A percentile compares a stretch with the other conserved stretches of the same genome.
These are phyloP conservation scores for Bimastos eiseni DNA, from an alignment of 2,888 invertebrate genomes.

Conservation along the genomic window DNA sequence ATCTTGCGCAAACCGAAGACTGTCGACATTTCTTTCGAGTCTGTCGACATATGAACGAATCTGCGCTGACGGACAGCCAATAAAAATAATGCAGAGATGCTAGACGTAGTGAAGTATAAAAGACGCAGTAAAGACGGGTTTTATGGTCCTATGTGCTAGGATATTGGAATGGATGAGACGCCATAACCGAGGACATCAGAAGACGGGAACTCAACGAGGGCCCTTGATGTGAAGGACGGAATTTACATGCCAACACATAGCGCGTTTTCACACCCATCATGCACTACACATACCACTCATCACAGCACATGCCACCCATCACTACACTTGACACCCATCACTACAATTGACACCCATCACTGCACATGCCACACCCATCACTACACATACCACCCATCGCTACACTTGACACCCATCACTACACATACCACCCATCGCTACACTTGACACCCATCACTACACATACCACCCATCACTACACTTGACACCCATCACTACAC, in stretches of 20 bases:
- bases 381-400: too few species aligned
- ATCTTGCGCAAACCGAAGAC: neutral
- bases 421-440: too few species aligned
- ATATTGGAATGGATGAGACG: neutral
- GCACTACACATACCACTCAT: too few species aligned
- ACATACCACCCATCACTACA: too few species aligned
- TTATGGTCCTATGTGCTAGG: neutral
- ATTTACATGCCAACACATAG: neutral
- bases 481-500: too few species aligned
- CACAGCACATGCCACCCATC: too few species aligned
- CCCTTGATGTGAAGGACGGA: neutral
- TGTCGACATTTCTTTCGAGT: neutral
- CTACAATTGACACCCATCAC: too few species aligned
- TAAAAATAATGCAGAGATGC: neutral
- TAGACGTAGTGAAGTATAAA: neutral
- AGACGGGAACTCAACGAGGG: neutral
- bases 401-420: too few species aligned
- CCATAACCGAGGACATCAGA: neutral
- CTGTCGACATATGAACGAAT: neutral
- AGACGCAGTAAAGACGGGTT: neutral
- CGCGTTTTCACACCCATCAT: neutral
- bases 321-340: too few species aligned
- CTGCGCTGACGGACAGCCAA: neutral
- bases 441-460: too few species aligned
- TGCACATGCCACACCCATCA: too few species aligned